Base-by-base conservation (phyloP, 37 sponge, comb jelly and placozoan species). In the Oscarella lobularis region DNA sequence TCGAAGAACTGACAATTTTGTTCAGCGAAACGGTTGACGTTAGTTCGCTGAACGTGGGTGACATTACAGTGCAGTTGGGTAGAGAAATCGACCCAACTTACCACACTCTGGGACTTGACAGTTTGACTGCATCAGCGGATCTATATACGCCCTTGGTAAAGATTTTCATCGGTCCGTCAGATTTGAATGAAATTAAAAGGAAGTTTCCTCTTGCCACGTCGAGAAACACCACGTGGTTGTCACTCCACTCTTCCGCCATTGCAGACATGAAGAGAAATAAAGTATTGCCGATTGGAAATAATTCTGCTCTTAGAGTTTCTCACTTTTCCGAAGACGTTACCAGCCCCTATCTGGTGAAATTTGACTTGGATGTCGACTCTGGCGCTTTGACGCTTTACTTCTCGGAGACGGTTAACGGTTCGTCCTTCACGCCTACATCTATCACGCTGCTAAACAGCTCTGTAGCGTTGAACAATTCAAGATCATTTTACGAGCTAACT, bases 21-120 rank as follows among this genome's bases (percentile, higher is more conserved):
- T 89, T 93, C 41, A 67, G 87, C 31, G 94, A 93, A 41, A 93
- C 94, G 33, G 87, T 93, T 1, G 78, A 83, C 33, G 38, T 87
- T 14, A 37, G 55, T 67, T 76, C 85, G 14, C 71, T 90, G 5
- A 73, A 81, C 39, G 79, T 73, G 48, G 67, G 69, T 41, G 54
- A 74, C 0, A 38, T 90, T 9, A 81, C 82, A 27, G 20, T 90
- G 3, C 91, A 90, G 67, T 80, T 54, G 36, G 83, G 81, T 27
- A 68, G 35, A 33, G 33, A 80, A 37, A 35, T 36, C 36, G 48
- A 72, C n/a, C 66, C 66, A 0, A 48, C 14, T 48, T 48, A 48
- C 60, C 60, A 48, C 60, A 48, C 9, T 27, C 60, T 48, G 9
- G 60, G 20, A 27, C 60, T 9, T 27, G 60, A 48, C 20, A 9